Evolutionary conservation across 1,140 invertebrate genomes (phyloP), one percentile per base, ranked within the genome.

Genomic region (Halyomorpha halys): DNA sequence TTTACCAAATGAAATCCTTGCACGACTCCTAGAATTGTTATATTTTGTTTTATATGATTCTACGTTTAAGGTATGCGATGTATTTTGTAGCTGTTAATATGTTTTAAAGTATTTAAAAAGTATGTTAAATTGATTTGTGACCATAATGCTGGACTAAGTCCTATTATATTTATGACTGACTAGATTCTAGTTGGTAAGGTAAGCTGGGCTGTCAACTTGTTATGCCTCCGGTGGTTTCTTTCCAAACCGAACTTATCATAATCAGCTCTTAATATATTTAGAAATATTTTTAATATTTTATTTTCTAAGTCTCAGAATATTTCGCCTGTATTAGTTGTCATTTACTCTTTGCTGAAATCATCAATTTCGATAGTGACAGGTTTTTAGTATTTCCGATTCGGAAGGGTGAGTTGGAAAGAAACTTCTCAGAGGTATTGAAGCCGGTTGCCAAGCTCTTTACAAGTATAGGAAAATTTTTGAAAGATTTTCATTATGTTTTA

Each of bases 91-190:
- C 47, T 49, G 47, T 49, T 49, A 49, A 49, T 49, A 49, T 49
- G 47, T 49, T 49, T 49, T 49, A 49, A 49, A 49, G 21, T 49
- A 49, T 49, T 49, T 49, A n/a, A 49, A 49, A 39, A 21, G 3
- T 56, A 56, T 23, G 53, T 56, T 56, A 56, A 56, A 23, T 19
- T 56, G 18, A 56, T 56, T 23, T 56, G 53, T 56, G 53, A 25
- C 53, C 19, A 49, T 21, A 18, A 56, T 56, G 15, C 15, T 56
- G 53, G 53, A 56, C 53, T 6, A 6, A 19, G 47, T 49, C 47
- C 47, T 19, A 23, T 56, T 27, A 56, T 56, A 23, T 23, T 56
- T 21, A 56, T 25, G 53, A 56, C 53, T 56, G 53, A 56, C 53
- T 56, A 56, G 53, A 23, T 56, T 25, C 53, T 56, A 56, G 53